Conservation (phyloP, 2,113 vertebrate species). For the Macheiramphus alcinus region DNA sequence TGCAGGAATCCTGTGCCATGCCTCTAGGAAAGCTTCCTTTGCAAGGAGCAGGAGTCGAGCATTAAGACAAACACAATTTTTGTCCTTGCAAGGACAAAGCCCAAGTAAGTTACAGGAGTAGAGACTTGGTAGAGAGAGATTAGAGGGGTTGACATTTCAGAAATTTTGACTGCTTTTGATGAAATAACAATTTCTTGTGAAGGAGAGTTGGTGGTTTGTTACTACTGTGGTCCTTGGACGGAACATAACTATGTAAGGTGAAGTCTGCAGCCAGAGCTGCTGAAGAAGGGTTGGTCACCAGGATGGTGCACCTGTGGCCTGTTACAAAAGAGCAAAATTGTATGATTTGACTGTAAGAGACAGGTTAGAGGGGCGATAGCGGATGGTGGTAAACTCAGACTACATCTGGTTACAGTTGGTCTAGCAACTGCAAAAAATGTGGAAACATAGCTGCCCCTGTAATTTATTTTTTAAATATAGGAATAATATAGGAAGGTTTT, state of each 20-base stretch:
- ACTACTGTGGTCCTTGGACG: background rate
- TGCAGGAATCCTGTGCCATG: background rate
- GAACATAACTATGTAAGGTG: rapidly evolving
- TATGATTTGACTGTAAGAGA: background rate
- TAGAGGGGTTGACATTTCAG: background rate
- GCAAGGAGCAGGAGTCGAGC: background rate
- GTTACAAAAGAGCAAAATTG: background rate
- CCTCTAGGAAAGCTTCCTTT: background rate
- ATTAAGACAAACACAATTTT: background rate
- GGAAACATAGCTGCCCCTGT: background rate
- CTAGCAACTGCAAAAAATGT: background rate
- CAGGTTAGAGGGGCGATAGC: background rate
- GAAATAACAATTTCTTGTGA: background rate
- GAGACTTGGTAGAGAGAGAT: background rate
- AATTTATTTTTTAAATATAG: background rate
- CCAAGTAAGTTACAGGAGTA: background rate
- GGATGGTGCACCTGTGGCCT: background rate
- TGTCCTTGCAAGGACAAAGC: background rate
- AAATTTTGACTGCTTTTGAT: background rate
- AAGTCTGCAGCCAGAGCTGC: background rate
- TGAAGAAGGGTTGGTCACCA: background rate
- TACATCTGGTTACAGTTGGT: background rate
- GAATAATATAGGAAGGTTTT: background rate
- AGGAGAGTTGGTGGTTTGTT: background rate
- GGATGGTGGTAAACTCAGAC: background rate